Base-by-base conservation (phyloP, 1,140 invertebrate species). In the Zophobas atratus region DNA sequence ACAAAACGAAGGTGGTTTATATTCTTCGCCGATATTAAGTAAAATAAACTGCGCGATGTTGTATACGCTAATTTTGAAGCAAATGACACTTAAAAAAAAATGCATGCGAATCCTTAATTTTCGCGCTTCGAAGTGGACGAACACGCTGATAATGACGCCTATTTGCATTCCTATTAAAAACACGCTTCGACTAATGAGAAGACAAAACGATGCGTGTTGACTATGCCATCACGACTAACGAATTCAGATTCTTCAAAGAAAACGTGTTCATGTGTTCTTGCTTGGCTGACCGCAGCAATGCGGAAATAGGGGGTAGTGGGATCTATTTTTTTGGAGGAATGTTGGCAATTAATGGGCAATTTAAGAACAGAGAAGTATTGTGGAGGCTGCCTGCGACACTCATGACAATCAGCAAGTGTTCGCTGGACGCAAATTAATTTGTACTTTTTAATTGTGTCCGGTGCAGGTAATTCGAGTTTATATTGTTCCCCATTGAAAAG, bases 401-500 rank as follows among this genome's bases (percentile, higher is more conserved):
- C 39, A 32, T 2, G 34, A 39, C 35, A 56, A 20, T 56, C 55
- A 6, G 55, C 32, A 20, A 20, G 49, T 51, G 49, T 20, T 5
- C n/a, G 20, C 49, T 20, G 3, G 57, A 33, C 2, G 57, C 38
- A 73, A 77, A 77, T 77, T 77, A 77, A 77, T 77, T 77, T 77
- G 76, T 77, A 77, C 70, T 77, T 77, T 77, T 77, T 77, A 77
- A 77, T 77, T 77, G 76, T 71, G 76, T 57, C 76, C 55, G 76
- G 70, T 73, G 76, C 55, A 77, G 63, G 76, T 73, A 70, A 51
- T 63, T 73, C 67, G 53, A 53, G 57, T 77, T 77, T 77, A 51
- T 53, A 72, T 72, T 72, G 70, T 55, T 53, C 70, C 32, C 51
- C 70, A 72, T 72, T 72, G 70, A 72, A 72, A 72, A 35, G 70